Base-by-base conservation (phyloP, 2,888 invertebrate species). In the Philereme transversata region DNA sequence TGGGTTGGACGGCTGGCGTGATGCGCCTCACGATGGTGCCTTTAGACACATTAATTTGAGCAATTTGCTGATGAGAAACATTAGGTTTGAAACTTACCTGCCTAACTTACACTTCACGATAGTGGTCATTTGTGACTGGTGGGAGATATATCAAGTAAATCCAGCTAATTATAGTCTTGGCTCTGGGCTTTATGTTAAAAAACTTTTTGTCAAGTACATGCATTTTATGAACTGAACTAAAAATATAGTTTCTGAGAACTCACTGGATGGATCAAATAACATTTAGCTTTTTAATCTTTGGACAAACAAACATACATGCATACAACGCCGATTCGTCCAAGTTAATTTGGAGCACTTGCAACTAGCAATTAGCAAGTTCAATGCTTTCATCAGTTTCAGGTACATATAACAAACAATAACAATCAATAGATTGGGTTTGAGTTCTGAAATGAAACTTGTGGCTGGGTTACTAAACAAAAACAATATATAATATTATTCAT, bases 11-110 rank as follows among this genome's bases (percentile, higher is more conserved):
- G 60, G 51, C 59, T 66, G 72, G 70, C 79, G 77, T 80, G 80
- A 81, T 77, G 71, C 73, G 72, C 73, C 68, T 81, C 83, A 79
- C 81, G 83, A 80, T 65, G 75, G 72, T 74, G 71, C 71, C 70
- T 80, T 77, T 69, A 77, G 84, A 84, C 84, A 83, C 79, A 67
- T 81, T 87, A 83, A 85, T 88, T 81, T 78, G 74, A 83, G 75
- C 81, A 81, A 84, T 84, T 81, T 77, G 72, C 71, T 67, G 68
- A 69, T 76, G 68, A 69, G 69, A 64, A 68, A 68, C 62, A 69
- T 56, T 41, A 38, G 57, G 59, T 45, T 64, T 40, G 49, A 44
- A 46, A 49, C 45, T 47, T 50, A 44, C 44, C 9, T 49, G 41
- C n/a, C 8, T 58, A 46, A 47, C 4, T 8, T 40, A 22, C 11